Base-by-base conservation (phyloP, 2,888 invertebrate genomes). In the Drosophila anceps region DNA sequence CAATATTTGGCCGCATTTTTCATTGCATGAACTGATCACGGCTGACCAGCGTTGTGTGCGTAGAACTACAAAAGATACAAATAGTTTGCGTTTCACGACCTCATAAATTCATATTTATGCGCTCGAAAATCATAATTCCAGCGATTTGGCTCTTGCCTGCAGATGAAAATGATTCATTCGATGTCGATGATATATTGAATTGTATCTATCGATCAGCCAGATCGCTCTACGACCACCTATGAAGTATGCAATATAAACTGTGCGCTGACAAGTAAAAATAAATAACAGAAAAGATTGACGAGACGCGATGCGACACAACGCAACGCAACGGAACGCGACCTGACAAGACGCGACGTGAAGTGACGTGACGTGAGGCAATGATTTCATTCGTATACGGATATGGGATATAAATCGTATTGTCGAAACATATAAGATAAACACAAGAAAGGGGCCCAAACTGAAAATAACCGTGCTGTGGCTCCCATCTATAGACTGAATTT, bases 191-290 rank as follows among this genome's bases (percentile, higher is more conserved):
- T 24, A 54, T 71, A 86, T 79, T 73, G 69, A 84, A 70, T 69
- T 75, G 75, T 73, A 55, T 58, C 53, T 50, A 66, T 63, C 55
- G 65, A 66, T 50, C 58, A 43, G 53, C 24, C 27, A 27, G 58
- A n/a, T 35, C 54, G 18, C 24, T 1, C 72, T 68, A 81, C 89
- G 71, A 84, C 89, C 84, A 84, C 84, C 84, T 79, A 84, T 76
- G 89, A 89, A 84, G 88, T 87, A 84, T 84, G 88, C 88, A 89
- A 89, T 84, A 84, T 88, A 89, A 84, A 89, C 87, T 88, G 58
- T 69, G 66, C 37, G 59, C 51, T 58, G 82, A 89, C 87, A 84
- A 58, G 67, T 74, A 69, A 66, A 89, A 84, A 84, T 87, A 84
- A 84, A 89, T 84, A 89, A 41, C 13, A 35, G 37, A 13, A 37